Evolutionary conservation across 1,140 invertebrate genomes (phyloP), one percentile per base, ranked within the genome.

Genomic region (Medauroidea extradentata): DNA sequence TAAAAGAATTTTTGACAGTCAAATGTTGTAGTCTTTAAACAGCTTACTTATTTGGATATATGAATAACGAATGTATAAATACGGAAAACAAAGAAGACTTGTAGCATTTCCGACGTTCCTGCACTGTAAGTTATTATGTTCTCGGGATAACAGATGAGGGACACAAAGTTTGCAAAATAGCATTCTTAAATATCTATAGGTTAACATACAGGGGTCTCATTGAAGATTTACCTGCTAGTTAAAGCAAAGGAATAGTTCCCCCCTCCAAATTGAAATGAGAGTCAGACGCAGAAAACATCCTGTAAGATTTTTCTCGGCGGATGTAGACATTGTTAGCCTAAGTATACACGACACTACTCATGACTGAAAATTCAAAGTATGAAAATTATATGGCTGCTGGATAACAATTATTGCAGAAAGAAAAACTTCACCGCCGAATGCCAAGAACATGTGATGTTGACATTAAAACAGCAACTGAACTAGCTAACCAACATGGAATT

Each of bases 181-280:
- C 53, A 41, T 42, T 55, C 16, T 21, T 55, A 18, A 9, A 21
- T 55, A 55, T 55, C 23, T 25, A 42, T 55, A 25, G 53, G 2
- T 24, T 55, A 55, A 24, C 5, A 55, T 18, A 27, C 18, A 55
- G 38, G 19, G 38, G 53, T 9, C 53, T 18, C 19, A 19, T 55
- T 42, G 34, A 55, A 55, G 9, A 55, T 55, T 18, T 42, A 23
- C 13, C 29, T 16, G 1, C 29, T 14, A 23, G 27, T 4, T 4
- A 9, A 19, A 42, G 23, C 14, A 42, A 55, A 42, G 53, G 53
- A 1, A 21, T 5, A 16, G 14, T 42, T n/a, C n/a, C n/a, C n/a
- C n/a, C n/a, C n/a, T 25, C 11, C n/a, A n/a, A n/a, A 9, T 5
- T 13, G 53, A 55, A 27, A 13, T 4, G 2, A 55, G 53, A 41